A percentile compares a stretch with the other conserved stretches of the same genome.
Conservation (phyloP, 2,113 vertebrate species). For the Neogobius melanostomus region DNA sequence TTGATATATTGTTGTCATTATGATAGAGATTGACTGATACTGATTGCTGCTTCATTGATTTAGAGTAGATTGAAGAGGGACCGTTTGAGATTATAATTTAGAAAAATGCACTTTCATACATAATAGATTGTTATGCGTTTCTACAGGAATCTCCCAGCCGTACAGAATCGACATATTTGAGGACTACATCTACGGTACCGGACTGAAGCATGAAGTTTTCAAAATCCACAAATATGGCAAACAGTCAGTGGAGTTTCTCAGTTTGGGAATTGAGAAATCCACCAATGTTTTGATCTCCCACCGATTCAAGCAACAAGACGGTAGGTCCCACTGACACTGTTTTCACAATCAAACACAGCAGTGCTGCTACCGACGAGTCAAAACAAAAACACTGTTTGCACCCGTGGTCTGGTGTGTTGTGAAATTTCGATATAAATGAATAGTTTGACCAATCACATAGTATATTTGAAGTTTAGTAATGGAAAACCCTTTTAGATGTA, state of each 20-base stretch:
- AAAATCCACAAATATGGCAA: conserved; percentile 92
- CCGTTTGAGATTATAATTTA: too few species aligned
- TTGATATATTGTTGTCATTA: too few species aligned
- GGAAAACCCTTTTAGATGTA: too few species aligned
- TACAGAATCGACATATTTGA: conserved; percentile 96
- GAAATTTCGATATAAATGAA: neutral
- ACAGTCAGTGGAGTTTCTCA: conserved; percentile 82
- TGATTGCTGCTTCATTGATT: too few species aligned
- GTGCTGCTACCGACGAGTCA: neutral
- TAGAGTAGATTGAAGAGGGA: too few species aligned
- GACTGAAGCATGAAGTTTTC: conserved; percentile 90
- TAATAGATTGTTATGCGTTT: conserved; percentile 23
- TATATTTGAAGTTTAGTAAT: too few species aligned
- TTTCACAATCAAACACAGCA: neutral
- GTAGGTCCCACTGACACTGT: conserved; percentile 69
- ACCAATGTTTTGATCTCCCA: conserved; percentile 91
- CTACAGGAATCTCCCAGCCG: conserved; percentile 88
- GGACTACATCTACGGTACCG: conserved; percentile 94
- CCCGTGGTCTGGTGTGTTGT: neutral
- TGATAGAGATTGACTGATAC: too few species aligned
- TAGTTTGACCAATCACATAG: too few species aligned
- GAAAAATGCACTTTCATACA: neutral
- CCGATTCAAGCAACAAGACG: conserved; percentile 91
- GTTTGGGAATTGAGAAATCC: conserved; percentile 86
- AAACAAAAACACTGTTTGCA: neutral